Base-by-base conservation (phyloP, 2,113 vertebrate species). In the Cranoglanis bouderius region DNA sequence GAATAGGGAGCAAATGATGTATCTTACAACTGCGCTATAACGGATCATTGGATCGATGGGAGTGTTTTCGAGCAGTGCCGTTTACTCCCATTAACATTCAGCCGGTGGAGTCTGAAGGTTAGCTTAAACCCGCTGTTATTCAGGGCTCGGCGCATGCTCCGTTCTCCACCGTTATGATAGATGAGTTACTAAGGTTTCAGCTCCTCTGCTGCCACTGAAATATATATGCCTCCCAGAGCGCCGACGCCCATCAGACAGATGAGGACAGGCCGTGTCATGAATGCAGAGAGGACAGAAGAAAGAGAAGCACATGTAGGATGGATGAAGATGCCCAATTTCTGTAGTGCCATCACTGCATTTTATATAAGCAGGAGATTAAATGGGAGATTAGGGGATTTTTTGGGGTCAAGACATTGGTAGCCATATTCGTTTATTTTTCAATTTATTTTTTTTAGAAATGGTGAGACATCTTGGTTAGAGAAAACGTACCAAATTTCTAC, bases 121-220 rank as follows among this genome's bases (percentile, higher is more conserved):
- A 85, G 74, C 75, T 40, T 85, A 89, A 89, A 43, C 83, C 78
- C 49, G 75, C 57, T 83, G 74, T 85, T 85, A 88, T 84, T 85
- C 87, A 80, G 83, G 67, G 82, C 81, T 67, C 83, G 26, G n/a
- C 29, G 72, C 83, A 24, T 38, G n/a, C 67, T 88, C 61, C 40
- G 53, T 43, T 75, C 67, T 72, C 26, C 81, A 24, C 70, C 26
- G 53, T 75, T 75, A 84, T 88, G 87, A 88, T 84, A 75, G 87
- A 88, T 88, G 87, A 88, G 67, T 88, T 88, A 75, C 87, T 84
- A 88, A 75, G 87, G 81, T 88, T 88, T 88, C 87, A 61, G 87
- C 81, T 88, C 67, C 87, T 72, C 35, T 10, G 29, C 87, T 24
- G 80, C 81, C 81, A 19, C 81, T 88, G 87, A 88, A 88, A 88